These are phyloP conservation scores for Dryobota labecula DNA, from an alignment of 2,888 invertebrate species.

Conservation along the genomic window DNA sequence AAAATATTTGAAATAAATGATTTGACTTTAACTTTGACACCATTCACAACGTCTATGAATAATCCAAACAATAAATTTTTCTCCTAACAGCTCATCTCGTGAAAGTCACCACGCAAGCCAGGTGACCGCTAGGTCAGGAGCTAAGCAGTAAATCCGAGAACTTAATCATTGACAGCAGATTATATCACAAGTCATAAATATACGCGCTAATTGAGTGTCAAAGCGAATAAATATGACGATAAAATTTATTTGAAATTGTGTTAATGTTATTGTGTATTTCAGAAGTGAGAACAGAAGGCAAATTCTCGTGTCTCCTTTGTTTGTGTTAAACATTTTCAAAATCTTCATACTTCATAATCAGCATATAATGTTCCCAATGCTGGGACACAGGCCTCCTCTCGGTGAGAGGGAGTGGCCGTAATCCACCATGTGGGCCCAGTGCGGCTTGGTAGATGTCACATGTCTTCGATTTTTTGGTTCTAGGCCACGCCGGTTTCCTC, in stretches of 20 bases:
- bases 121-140: constrained; percentile 53
- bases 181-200: constrained; percentile 50
- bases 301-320: not conserved
- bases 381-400: too few relatives aligned
- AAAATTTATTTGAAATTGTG: constrained; percentile 26
- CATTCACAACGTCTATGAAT: not conserved
- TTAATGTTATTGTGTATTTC: constrained; percentile 14
- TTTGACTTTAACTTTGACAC: too few relatives aligned
- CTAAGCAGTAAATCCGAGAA: constrained; percentile 38
- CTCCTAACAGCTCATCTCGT: not conserved
- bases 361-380: too few relatives aligned
- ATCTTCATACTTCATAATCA: too few relatives aligned
- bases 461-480: too few relatives aligned
- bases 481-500: too few relatives aligned
- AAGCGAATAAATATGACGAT: constrained; percentile 33
- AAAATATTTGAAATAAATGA: too few relatives aligned
- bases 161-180: constrained; percentile 47
- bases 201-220: constrained; percentile 56
- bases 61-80: constrained; percentile 31
- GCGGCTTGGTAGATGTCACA: too few relatives aligned
- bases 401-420: too few relatives aligned
- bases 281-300: not conserved
- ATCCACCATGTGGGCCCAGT: too few relatives aligned
- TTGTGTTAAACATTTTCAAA: not conserved
- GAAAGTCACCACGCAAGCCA: constrained; percentile 22